Conservation (phyloP, 2,797 vertebrate genomes). For the Yasuhikotakia modesta region DNA sequence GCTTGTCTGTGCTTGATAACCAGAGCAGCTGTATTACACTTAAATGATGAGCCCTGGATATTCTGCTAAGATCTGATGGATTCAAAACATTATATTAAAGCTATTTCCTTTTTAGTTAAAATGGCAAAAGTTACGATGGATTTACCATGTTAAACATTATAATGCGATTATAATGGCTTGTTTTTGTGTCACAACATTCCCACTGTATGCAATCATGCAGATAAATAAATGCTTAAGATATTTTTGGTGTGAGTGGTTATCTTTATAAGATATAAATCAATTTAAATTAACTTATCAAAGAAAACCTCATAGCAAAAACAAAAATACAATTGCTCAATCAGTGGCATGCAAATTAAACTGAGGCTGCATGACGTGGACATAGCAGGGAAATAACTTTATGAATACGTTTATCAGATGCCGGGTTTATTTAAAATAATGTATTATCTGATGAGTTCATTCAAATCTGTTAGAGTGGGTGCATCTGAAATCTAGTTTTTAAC, state of each 20-base stretch:
- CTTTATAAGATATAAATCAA: background rate
- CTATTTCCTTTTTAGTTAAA: background rate
- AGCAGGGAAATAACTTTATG: constrained; percentile 5
- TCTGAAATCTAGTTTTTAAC: background rate
- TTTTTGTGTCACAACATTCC: too few species aligned
- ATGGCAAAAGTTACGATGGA: background rate
- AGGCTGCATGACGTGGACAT: background rate
- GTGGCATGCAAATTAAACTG: background rate
- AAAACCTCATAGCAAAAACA: constrained; percentile 11
- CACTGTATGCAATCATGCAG: too few species aligned
- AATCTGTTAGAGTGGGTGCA: background rate
- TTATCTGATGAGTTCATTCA: constrained; percentile 4
- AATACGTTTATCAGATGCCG: constrained; percentile 5
- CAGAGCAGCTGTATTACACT: background rate
- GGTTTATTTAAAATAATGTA: background rate
- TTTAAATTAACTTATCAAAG: background rate
- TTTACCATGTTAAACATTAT: background rate
- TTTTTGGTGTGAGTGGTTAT: too few species aligned
- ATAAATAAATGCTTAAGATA: too few species aligned
- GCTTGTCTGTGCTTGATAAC: constrained; percentile 48
- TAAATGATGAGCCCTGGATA: too few species aligned
- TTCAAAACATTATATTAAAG: background rate
- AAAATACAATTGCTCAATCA: background rate
- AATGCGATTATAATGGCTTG: background rate
- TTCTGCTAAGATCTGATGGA: too few species aligned